Percentiles rank a stretch among this genome's conserved stretches.
phyloP scores from a whole-genome alignment of 23 tunicate genomes.

The Styela plicata region DNA sequence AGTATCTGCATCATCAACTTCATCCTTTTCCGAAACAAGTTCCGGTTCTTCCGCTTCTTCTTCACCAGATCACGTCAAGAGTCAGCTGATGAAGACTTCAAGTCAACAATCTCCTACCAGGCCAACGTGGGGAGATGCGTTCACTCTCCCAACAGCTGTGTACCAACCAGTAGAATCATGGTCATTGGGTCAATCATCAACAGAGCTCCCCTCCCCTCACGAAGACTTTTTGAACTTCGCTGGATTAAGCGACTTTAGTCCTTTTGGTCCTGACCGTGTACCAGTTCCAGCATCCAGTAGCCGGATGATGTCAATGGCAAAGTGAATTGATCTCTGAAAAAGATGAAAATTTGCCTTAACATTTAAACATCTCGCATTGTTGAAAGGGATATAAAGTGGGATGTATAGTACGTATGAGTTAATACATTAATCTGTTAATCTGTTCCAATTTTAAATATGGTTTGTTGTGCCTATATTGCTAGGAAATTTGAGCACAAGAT shows the following conservation, averaged over 20 bases:
- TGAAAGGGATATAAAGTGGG: too few relatives aligned
- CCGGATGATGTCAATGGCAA: neutral
- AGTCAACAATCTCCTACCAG: neutral
- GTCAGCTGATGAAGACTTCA: neutral
- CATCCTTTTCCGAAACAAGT: slow-evolving; percentile 4
- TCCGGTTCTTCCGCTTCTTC: slow-evolving; percentile 17
- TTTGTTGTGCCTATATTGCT: too few relatives aligned
- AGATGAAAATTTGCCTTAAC: too few relatives aligned
- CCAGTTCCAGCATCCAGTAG: neutral
- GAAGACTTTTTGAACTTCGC: neutral
- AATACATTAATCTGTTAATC: too few relatives aligned
- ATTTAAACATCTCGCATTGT: too few relatives aligned
- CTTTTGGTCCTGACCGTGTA: neutral
- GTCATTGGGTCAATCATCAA: neutral
- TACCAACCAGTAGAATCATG: neutral
- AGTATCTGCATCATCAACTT: neutral
- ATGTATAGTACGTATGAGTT: too few relatives aligned
- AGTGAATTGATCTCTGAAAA: too few relatives aligned
- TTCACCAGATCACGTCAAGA: slow-evolving; percentile 1
- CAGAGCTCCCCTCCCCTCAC: neutral
- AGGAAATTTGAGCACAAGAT: too few relatives aligned
- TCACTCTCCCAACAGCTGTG: neutral
- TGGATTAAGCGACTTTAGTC: neutral
- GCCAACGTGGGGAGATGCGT: neutral
- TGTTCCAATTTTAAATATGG: too few relatives aligned